Evolutionary conservation across 2,797 vertebrate species (phyloP), one percentile per base, ranked within the genome.

Genomic region (Telmatherina bonti): DNA sequence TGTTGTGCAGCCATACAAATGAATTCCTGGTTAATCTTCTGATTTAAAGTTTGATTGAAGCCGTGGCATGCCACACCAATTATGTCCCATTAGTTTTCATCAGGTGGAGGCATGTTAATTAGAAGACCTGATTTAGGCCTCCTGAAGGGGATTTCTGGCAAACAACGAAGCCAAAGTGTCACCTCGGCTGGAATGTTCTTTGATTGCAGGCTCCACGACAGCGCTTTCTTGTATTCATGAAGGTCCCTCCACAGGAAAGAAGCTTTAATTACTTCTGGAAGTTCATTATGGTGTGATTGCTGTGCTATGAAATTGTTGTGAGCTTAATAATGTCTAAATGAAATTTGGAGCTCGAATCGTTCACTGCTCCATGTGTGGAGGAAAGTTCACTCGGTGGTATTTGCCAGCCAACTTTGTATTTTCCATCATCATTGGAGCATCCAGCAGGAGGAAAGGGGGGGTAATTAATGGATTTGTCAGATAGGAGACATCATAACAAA

Each of bases 211-310:
- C 78, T 62, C 76, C 26, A 62, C 74, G 67, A 78, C 74, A 81
- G 33, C 70, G 24, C 76, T 87, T 85, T 84, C 81, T 91, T 67
- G 85, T 82, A 91, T 90, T 91, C 89, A 90, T 70, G 68, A 84
- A 78, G 79, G 79, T 84, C 75, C 73, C 84, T 86, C 80, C 74
- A 79, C 85, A 90, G 86, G 85, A 92, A 92, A 74, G 79, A 51
- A 61, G 67, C 82, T 84, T 91, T 93, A 94, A 93, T 93, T 93
- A 88, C 89, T 90, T 89, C 73, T 86, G 85, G 85, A 94, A 90
- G 91, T 94, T 94, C 89, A 91, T 93, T 93, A 91, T 75, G 67
- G 74, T 92, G 85, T 87, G 89, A 91, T 93, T 92, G 89, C 90
- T 91, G 85, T 91, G 86, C 89, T 93, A 90, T 92, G 89, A 94